Evolutionary conservation across 1,140 invertebrate genomes (phyloP).

Genomic region (Drosophila sproati): DNA sequence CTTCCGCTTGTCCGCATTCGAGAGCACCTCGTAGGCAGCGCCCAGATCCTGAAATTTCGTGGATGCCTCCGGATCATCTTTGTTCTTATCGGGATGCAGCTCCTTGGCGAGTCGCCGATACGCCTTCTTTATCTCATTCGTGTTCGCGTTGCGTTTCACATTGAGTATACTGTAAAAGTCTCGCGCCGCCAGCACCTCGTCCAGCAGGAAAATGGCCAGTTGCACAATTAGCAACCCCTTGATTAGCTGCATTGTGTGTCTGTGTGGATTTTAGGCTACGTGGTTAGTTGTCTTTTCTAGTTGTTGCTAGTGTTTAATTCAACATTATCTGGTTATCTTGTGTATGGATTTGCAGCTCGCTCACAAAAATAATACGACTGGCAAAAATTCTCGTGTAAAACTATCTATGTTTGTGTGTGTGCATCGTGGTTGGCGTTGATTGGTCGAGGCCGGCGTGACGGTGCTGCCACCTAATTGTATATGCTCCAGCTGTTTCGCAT

Average conservation of each 20-base stretch:
- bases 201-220: slow-evolving; percentile 61
- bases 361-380: slow-evolving; percentile 45
- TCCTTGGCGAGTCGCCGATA: slow-evolving; percentile 98
- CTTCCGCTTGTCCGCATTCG: slow-evolving; percentile 97
- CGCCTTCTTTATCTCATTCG: slow-evolving; percentile 99
- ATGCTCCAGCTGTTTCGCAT: slow-evolving; percentile 45
- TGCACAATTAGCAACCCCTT: slow-evolving; percentile 66
- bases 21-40: slow-evolving; percentile 98
- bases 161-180: slow-evolving; percentile 98
- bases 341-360: slow-evolving; percentile 44
- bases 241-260: slow-evolving; percentile 60
- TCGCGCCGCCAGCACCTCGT: slow-evolving; percentile 86
- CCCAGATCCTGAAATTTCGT: slow-evolving; percentile 98
- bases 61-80: slow-evolving; percentile 95
- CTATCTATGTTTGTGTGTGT: slow-evolving; percentile 67
- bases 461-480: slow-evolving; percentile 31
- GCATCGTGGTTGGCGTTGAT: slow-evolving; percentile 72
- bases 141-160: slow-evolving; percentile 91
- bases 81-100: slow-evolving; percentile 99
- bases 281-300: slow-evolving; percentile 6
- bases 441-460: slow-evolving; percentile 52
- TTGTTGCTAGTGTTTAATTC: slow-evolving; percentile 6
- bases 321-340: slow-evolving; percentile 42
- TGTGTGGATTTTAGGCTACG: slow-evolving; percentile 9
- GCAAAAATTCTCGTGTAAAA: slow-evolving; percentile 55